Evolutionary conservation across 2,797 vertebrate species (phyloP), one percentile per base, ranked within the genome.

Genomic region (Tenualosa ilisha): DNA sequence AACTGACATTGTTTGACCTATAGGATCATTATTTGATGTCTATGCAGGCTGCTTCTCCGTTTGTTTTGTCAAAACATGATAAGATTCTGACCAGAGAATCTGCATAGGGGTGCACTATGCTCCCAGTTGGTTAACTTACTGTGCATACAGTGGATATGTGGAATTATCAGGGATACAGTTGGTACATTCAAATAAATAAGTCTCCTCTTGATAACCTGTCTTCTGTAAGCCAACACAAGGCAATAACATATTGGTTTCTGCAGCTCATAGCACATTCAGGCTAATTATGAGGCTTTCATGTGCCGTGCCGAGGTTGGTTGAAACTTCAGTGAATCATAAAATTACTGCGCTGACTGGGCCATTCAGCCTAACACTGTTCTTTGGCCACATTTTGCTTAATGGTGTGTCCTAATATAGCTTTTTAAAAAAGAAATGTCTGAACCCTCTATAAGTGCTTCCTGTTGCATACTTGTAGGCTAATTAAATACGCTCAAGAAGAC

Each of bases 1-100:
- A 72, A 56, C 61, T 84, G 87, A 88, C 85, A 84, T 81, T 54
- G 63, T 86, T 88, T 86, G 85, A 84, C 79, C 81, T 61, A 68
- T 43, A 84, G 37, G 82, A 79, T 85, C 84, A 84, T 85, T 87
- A 85, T 81, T 72, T 40, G 81, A 54, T 85, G 84, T 84, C 20
- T 82, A 0, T 79, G 72, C 17, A 56, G 40, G 37, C 40, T 22
- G 40, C 40, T 20, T 79, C 26, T 46, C 40, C 7, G 7, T 7
- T 40, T 37, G 31, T n/a, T 63, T 24, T 63, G 59, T 24, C 72
- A 79, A 2, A 79, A 22, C 37, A 22, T 20, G 72, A 72, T 37
- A 63, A 31, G 24, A 7, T 43, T 40, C 68, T 75, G 68, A 75
- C 11, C 31, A 40, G 37, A 22, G 63, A 68, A 15, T 43, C 53